Evolutionary conservation across 2,888 invertebrate genomes (phyloP), one percentile per base, ranked within the genome.

Genomic region (Ormyrus rosae): DNA sequence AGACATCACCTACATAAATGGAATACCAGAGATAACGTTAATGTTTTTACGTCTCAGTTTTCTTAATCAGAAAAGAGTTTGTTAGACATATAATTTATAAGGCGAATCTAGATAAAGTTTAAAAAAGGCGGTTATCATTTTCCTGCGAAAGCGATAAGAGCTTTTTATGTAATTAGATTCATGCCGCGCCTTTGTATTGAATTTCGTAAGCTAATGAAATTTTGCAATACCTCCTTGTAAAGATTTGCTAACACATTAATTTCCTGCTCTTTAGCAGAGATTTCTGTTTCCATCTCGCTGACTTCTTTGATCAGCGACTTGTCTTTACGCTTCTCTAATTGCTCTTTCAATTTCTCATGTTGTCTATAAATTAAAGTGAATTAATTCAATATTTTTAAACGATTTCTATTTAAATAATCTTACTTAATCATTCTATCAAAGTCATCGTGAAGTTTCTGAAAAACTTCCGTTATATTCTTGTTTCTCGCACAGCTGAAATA

Each of bases 251-350:
- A 85, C n/a, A 88, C 87, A 50, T 84, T 86, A 50, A 90, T 88
- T 84, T 90, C 90, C 63, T 88, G 87, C 81, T 90, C 89, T 83
- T 90, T 90, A 0, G 74, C 84, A 10, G 80, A 83, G 0, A 90
- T 83, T 53, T 88, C 86, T 71, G 85, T 86, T 68, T 90, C 90
- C 34, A 90, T 7, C 48, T 76, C 81, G n/a, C 77, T 53, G 7
- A 89, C 55, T 81, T 90, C 86, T 64, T 86, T 85, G 7, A 71
- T 70, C 61, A 88, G 61, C 4, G 82, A 67, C 65, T 86, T 85
- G 67, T 88, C 86, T 3, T 83, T 85, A 0, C 83, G 84, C 72
- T 86, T 77, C 53, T 86, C 86, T 34, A 78, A 63, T 50, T 86
- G 83, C 51, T 78, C 84, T 71, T 87, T 84, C 6, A 90, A 77